A percentile compares a stretch with the other conserved stretches of the same genome.
Conservation (phyloP, 2,888 invertebrate species). For the Dryadula phaetusa region DNA sequence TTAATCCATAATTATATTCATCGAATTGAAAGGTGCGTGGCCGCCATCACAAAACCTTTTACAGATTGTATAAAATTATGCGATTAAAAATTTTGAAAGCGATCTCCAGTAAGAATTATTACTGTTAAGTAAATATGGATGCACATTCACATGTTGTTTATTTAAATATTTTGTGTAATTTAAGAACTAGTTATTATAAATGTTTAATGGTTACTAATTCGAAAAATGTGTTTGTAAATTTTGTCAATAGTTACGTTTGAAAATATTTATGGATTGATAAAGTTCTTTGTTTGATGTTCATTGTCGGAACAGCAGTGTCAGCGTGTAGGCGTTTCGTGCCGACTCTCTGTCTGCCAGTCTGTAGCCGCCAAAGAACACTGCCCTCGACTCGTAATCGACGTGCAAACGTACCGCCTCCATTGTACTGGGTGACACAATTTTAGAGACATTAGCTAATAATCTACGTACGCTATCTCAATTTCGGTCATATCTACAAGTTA, state of each 20-base stretch:
- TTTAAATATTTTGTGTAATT: not conserved
- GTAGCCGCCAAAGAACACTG: slow-evolving; percentile 62
- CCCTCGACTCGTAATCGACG: slow-evolving; percentile 67
- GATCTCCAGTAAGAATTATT: slow-evolving; percentile 16
- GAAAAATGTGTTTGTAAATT: not conserved
- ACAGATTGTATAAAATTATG: slow-evolving; percentile 50
- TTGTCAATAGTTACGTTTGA: slow-evolving; percentile 6
- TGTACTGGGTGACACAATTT: slow-evolving; percentile 79
- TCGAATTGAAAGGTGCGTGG: slow-evolving; percentile 63
- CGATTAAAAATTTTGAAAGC: slow-evolving; percentile 30
- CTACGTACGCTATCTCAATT: slow-evolving; percentile 60
- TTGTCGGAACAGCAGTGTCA: slow-evolving; percentile 32
- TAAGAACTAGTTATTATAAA: not conserved
- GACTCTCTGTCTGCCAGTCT: slow-evolving; percentile 66
- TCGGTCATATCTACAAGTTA: slow-evolving; percentile 54
- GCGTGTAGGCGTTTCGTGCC: slow-evolving; percentile 47
- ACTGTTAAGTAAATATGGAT: slow-evolving; percentile 27
- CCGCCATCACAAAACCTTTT: slow-evolving; percentile 77
- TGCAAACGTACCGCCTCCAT: slow-evolving; percentile 76
- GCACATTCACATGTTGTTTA: not conserved
- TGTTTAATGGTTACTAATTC: not conserved
- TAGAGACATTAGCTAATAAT: slow-evolving; percentile 75
- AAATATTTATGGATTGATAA: slow-evolving; percentile 8
- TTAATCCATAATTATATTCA: slow-evolving; percentile 58
- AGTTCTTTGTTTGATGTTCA: slow-evolving; percentile 30